A percentile compares a stretch with the other conserved stretches of the same genome.
Evolutionary conservation across 1,140 invertebrate species (phyloP).

Genomic region (Orussus abietinus): DNA sequence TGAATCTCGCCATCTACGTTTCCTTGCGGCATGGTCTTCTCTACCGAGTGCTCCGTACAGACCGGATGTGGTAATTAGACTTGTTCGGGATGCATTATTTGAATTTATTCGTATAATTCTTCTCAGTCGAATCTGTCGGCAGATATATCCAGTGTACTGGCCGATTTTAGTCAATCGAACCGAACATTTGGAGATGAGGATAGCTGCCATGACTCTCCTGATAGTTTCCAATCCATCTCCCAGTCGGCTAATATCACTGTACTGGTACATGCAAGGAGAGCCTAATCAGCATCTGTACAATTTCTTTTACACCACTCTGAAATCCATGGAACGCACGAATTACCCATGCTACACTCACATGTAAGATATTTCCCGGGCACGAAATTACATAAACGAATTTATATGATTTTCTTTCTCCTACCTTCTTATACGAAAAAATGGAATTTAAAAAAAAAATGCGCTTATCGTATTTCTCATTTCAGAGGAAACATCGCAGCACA

Average conservation of each 20-base stretch:
- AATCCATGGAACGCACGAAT: constrained; percentile 63
- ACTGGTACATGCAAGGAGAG: constrained; percentile 65
- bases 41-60: constrained; percentile 53
- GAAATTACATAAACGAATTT: constrained; percentile 3
- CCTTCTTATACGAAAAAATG: not conserved
- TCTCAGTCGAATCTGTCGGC: constrained; percentile 14
- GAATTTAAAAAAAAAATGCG: not conserved
- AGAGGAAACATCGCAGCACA: constrained; percentile 59
- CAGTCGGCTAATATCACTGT: constrained; percentile 63
- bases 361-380: constrained; percentile 43
- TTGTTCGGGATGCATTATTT: constrained; percentile 1
- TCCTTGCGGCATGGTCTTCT: constrained; percentile 61
- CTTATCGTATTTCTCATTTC: constrained; percentile 17
- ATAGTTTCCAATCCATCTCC: constrained; percentile 59
- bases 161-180: constrained; percentile 66
- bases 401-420: constrained; percentile 2
- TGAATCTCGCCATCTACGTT: constrained; percentile 55
- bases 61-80: constrained; percentile 52
- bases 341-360: constrained; percentile 61
- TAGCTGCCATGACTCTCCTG: constrained; percentile 63
- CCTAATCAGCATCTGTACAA: constrained; percentile 63
- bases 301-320: constrained; percentile 69
- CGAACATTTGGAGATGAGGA: constrained; percentile 64
- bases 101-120: not conserved
- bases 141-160: constrained; percentile 63